Evolutionary conservation across 2,888 invertebrate species (phyloP), one percentile per base, ranked within the genome.

Genomic region (Clistopyga incitator): DNA sequence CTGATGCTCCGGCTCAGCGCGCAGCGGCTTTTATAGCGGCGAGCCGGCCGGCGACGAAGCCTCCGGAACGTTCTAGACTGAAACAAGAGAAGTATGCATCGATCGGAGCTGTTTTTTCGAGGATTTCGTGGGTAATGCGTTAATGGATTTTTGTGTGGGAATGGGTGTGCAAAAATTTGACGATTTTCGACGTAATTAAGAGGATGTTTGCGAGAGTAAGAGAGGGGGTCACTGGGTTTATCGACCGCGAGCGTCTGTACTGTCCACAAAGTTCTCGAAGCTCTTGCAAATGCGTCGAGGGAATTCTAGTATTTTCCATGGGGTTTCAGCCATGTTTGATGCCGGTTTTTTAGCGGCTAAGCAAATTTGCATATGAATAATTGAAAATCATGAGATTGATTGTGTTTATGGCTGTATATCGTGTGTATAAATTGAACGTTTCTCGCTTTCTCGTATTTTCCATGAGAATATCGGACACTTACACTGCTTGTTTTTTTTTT

Each of bases 11-110:
- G 13, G 3, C 6, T 23, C 34, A 8, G 50, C 71, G 81, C 64
- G 56, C 61, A 29, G 81, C 6, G 1, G 38, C 18, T 85, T 87
- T 76, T 87, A 87, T 87, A 84, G 64, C 67, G 50, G 50, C 84
- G 68, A 72, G 81, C 86, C 85, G 83, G 83, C 81, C 68, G 81
- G 71, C 61, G 11, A 34, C 1, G 80, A 61, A 61, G 1, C 11
- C 15, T 78, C 82, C 23, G 38, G 85, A 85, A 82, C 11, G 13
- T 78, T 81, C 82, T 47, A 13, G 78, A 47, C 23, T 34, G 8
- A 23, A 38, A 15, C 45, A 50, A 23, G 74, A 29, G 23, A 61
- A 25, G 29, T 45, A 34, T 34, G 3, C 11, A 18, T 10, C 20
- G 42, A 18, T 38, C 4, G 18, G 10, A 18, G 18, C 11, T 64